Evolutionary conservation across 2,113 vertebrate genomes (phyloP).

Genomic region (Struthidea cinerea): DNA sequence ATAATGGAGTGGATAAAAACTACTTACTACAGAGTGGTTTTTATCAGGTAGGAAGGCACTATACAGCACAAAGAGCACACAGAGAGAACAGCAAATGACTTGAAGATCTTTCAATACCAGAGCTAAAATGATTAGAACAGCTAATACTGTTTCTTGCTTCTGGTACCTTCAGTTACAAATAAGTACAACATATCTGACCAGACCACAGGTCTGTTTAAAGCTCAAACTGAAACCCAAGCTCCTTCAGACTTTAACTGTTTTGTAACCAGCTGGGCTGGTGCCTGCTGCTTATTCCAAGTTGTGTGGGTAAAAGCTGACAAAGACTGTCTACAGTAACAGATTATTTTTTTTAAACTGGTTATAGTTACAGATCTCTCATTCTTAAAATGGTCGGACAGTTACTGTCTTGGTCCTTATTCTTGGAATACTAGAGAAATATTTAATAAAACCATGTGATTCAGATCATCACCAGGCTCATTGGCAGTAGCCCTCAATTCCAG

Average conservation of each 20-base stretch:
- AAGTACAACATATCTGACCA: neutral
- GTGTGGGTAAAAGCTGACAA: neutral
- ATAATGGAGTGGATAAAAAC: neutral
- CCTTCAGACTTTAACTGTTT: neutral
- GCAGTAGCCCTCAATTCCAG: neutral
- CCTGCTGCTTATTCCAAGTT: neutral
- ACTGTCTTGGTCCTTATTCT: neutral
- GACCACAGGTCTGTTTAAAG: neutral
- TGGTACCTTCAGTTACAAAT: neutral
- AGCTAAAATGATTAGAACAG: neutral
- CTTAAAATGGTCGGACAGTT: neutral
- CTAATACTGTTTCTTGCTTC: neutral
- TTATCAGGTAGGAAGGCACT: neutral
- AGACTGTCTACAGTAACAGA: neutral
- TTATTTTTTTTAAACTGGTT: neutral
- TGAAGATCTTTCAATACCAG: neutral
- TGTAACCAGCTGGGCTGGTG: neutral
- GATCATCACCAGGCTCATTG: neutral
- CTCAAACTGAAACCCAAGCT: neutral
- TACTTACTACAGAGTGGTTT: slow-evolving; percentile 4
- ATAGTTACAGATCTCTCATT: neutral
- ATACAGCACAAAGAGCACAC: neutral
- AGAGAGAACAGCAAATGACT: neutral
- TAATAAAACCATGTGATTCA: neutral
- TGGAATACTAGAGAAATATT: neutral